phyloP scores from a whole-genome alignment of 2,113 vertebrate genomes.

The Hyla sarda region DNA sequence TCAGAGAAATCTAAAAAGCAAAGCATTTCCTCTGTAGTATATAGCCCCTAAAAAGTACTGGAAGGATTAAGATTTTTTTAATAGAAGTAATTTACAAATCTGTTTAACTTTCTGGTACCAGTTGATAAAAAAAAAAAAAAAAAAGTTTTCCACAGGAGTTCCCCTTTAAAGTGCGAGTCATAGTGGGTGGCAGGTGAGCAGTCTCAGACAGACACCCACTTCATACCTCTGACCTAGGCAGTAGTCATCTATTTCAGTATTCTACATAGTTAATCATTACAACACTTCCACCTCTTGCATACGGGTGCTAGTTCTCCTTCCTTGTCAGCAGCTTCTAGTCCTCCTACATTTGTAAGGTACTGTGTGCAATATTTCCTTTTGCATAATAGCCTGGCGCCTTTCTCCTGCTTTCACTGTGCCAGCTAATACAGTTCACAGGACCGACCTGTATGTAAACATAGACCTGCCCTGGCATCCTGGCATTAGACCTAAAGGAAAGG shows the following conservation, averaged over 20 bases:
- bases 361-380: conserved; percentile 22
- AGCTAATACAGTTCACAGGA: neutral
- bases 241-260: neutral
- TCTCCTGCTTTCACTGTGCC: neutral
- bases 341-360: neutral
- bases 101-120: too few species aligned
- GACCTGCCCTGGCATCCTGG: neutral
- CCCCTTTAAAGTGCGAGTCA: too few species aligned
- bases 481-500: neutral
- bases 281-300: neutral
- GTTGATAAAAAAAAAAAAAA: too few species aligned
- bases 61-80: too few species aligned
- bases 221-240: conserved; percentile 21
- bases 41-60: too few species aligned
- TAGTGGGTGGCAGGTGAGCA: neutral
- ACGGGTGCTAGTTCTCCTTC: neutral
- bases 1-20: too few species aligned
- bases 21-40: too few species aligned
- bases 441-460: neutral
- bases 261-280: conserved; percentile 25
- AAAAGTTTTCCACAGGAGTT: too few species aligned
- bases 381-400: neutral
- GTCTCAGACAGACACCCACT: neutral
- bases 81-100: too few species aligned
- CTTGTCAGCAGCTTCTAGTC: neutral